Evolutionary conservation across 2,888 invertebrate species (phyloP).

Genomic region (Plebejus melissa): DNA sequence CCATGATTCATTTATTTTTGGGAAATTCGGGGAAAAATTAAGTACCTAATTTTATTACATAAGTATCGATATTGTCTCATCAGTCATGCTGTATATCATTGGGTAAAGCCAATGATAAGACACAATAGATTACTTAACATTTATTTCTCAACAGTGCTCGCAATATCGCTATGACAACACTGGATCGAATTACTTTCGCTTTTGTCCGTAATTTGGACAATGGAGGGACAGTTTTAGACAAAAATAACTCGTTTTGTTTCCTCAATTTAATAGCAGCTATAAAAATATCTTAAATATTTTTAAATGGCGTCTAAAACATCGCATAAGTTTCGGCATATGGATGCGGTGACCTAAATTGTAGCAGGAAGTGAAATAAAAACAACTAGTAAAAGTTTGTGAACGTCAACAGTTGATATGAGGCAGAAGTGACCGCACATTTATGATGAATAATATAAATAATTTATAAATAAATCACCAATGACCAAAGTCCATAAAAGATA

Average conservation of each 20-base stretch:
- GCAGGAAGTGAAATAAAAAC: slow-evolving; percentile 9
- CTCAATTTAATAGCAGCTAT: background rate
- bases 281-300: slow-evolving; percentile 17
- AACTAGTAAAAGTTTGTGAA: background rate
- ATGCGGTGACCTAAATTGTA: slow-evolving; percentile 19
- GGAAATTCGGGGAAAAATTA: too few relatives aligned
- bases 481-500: background rate
- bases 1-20: too few relatives aligned
- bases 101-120: background rate
- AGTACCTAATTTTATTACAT: too few relatives aligned
- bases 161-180: slow-evolving; percentile 7
- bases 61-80: too few relatives aligned
- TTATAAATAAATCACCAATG: background rate
- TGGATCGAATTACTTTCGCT: background rate
- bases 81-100: background rate
- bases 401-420: slow-evolving; percentile 5
- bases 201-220: slow-evolving; percentile 2
- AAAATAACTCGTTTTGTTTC: background rate
- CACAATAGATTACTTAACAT: slow-evolving; percentile 10
- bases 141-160: background rate
- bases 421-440: slow-evolving; percentile 4
- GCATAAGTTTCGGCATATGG: slow-evolving; percentile 5
- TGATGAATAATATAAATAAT: background rate
- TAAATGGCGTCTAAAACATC: background rate
- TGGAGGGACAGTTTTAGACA: background rate